A percentile compares a stretch with the other conserved stretches of the same genome.
These are phyloP conservation scores for Pholis gunnellus DNA, from an alignment of 2,113 vertebrate genomes.

Conservation along the genomic window DNA sequence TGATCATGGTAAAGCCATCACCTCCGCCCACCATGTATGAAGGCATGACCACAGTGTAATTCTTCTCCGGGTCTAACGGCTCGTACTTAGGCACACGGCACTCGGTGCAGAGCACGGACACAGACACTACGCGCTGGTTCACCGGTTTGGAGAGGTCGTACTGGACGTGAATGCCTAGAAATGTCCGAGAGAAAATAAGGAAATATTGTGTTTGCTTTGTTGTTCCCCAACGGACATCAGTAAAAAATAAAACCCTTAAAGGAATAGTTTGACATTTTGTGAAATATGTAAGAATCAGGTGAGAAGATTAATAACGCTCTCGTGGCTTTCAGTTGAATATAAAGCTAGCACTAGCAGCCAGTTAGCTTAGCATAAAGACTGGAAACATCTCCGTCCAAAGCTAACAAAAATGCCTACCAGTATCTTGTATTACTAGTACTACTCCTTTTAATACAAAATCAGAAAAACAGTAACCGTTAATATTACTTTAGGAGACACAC, in stretches of 20 bases:
- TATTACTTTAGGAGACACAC: neutral
- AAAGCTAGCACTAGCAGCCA: neutral
- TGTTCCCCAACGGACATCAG: neutral
- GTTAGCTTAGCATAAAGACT: neutral
- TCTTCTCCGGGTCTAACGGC: slow-evolving; percentile 80
- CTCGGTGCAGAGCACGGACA: slow-evolving; percentile 87
- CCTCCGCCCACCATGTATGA: slow-evolving; percentile 88
- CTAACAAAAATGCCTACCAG: neutral
- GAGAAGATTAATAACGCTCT: too few relatives aligned
- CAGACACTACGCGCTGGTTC: slow-evolving; percentile 82
- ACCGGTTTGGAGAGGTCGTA: slow-evolving; percentile 85
- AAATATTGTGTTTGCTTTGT: neutral
- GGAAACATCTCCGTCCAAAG: neutral
- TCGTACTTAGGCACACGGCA: slow-evolving; percentile 90
- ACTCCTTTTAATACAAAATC: neutral
- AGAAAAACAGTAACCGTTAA: neutral
- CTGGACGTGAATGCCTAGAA: slow-evolving; percentile 88
- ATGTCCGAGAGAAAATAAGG: slow-evolving; percentile 1
- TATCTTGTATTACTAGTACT: neutral
- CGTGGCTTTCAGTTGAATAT: neutral
- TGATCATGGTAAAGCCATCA: slow-evolving; percentile 89
- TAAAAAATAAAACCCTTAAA: neutral
- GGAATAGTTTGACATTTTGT: neutral
- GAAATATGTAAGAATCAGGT: too few relatives aligned
- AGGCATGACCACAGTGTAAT: slow-evolving; percentile 87